phyloP scores from a whole-genome alignment of 2,797 vertebrate genomes.

The Melanogrammus aeglefinus region DNA sequence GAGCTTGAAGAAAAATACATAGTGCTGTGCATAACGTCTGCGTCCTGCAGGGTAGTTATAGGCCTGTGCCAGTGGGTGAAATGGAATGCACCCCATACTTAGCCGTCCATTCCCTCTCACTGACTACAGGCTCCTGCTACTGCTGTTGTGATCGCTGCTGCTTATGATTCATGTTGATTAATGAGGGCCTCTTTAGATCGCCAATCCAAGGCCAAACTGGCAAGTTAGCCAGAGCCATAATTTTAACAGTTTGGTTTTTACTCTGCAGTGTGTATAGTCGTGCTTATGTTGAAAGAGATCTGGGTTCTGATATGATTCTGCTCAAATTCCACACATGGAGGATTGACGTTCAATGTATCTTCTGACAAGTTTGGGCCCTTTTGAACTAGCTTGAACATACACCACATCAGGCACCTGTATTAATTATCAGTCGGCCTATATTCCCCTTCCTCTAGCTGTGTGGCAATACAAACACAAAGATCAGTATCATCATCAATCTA shows the following conservation, averaged over 20 bases:
- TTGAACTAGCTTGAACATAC: background rate
- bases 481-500: background rate
- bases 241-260: background rate
- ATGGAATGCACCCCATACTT: background rate
- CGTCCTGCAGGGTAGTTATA: background rate
- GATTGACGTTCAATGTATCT: background rate
- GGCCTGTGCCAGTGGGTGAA: background rate
- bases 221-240: background rate
- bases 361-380: background rate
- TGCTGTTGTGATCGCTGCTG: background rate
- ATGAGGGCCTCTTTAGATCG: background rate
- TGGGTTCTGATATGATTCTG: background rate
- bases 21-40: background rate
- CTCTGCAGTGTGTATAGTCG: background rate
- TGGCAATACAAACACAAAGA: background rate
- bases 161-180: background rate
- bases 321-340: background rate
- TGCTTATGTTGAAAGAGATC: background rate
- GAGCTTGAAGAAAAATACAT: background rate
- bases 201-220: background rate
- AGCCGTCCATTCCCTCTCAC: background rate
- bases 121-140: background rate
- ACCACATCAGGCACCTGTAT: background rate
- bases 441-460: background rate
- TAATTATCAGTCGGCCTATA: background rate